phyloP scores from a whole-genome alignment of 2,888 invertebrate genomes.

The Noctua pronuba region DNA sequence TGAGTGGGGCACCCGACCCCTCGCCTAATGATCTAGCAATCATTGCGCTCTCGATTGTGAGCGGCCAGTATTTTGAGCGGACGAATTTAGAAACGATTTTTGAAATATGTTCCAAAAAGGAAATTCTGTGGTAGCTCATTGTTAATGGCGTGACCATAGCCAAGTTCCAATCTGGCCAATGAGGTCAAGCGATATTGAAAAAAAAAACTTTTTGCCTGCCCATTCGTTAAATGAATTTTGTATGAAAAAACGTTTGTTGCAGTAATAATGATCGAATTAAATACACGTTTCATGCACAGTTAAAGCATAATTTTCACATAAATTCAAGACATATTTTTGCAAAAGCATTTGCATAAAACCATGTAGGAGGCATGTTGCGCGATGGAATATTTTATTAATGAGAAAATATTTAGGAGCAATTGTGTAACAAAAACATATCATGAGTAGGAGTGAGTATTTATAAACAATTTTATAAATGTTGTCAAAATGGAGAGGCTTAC shows the following conservation, averaged over 20 bases:
- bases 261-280: conserved; percentile 9
- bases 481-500: conserved; percentile 65
- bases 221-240: not conserved
- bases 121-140: not conserved
- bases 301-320: conserved; percentile 29
- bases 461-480: conserved; percentile 83
- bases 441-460: conserved; percentile 84
- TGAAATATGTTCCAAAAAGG: not conserved
- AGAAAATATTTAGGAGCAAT: conserved; percentile 71
- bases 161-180: not conserved
- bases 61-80: conserved; percentile 18
- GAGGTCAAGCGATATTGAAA: not conserved
- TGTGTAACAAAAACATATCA: conserved; percentile 88
- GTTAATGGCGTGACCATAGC: not conserved
- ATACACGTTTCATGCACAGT: conserved; percentile 34
- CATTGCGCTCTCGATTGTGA: conserved; percentile 36
- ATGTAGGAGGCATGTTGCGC: conserved; percentile 52
- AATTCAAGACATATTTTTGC: conserved; percentile 27
- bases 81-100: conserved; percentile 1
- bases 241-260: not conserved
- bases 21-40: conserved; percentile 58
- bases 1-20: conserved; percentile 12
- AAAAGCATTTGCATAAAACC: conserved; percentile 31
- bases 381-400: conserved; percentile 56
- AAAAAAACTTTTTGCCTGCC: no score